Evolutionary conservation across 2,888 invertebrate species (phyloP).

Genomic region (Leptura quadrifasciata): DNA sequence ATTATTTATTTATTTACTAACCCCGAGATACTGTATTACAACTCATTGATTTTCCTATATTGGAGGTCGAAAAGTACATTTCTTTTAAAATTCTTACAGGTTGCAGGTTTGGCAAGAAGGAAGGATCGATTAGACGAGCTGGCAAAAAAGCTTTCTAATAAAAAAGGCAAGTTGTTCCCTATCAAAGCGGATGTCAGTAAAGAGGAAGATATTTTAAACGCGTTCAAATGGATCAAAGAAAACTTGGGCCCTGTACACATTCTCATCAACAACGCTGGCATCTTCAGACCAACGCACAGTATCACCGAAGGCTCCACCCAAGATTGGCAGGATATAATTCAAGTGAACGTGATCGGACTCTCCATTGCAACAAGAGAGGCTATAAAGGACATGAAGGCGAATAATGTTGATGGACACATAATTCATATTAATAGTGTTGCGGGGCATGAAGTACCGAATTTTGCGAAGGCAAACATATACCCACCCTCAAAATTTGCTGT

Average conservation of each 20-base stretch:
- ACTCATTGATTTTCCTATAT: too few relatives aligned
- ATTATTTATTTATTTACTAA: too few relatives aligned
- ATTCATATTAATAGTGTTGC: conserved; percentile 59
- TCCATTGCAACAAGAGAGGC: conserved; percentile 57
- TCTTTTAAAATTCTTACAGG: conserved; percentile 33
- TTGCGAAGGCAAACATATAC: conserved; percentile 49
- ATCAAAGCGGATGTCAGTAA: conserved; percentile 46
- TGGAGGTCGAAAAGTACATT: too few relatives aligned
- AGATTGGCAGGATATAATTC: conserved; percentile 54
- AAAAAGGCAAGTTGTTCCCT: conserved; percentile 65
- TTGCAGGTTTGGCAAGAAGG: conserved; percentile 43
- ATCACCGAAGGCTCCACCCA: conserved; percentile 37
- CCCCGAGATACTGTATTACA: too few relatives aligned
- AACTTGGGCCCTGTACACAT: too few relatives aligned
- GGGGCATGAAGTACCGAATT: conserved; percentile 53
- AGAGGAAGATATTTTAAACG: conserved; percentile 63
- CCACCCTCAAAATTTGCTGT: conserved; percentile 35
- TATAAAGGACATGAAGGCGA: conserved; percentile 54
- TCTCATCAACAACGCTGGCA: not conserved
- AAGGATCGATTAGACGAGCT: conserved; percentile 53
- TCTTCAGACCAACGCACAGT: not conserved
- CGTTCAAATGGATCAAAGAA: not conserved
- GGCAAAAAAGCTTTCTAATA: conserved; percentile 46
- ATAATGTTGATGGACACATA: conserved; percentile 58
- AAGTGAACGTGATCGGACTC: conserved; percentile 54